Conservation (phyloP, 1,140 invertebrate species). For the Manduca sexta region DNA sequence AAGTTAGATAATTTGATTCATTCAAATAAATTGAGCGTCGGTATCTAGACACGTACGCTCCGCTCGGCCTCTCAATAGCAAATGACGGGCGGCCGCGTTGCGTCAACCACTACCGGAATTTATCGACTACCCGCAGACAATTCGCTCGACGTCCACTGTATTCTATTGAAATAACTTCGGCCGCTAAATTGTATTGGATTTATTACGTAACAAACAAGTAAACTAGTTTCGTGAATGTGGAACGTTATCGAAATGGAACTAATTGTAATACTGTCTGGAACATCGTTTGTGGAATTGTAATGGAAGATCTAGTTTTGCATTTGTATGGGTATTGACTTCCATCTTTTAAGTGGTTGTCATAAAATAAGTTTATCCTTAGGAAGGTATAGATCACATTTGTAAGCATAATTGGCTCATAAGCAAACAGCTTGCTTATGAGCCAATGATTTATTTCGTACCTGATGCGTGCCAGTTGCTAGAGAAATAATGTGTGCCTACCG, state of each 20-base stretch:
- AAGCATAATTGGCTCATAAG: too few relatives aligned
- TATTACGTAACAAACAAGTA: constrained; percentile 9
- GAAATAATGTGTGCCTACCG: too few relatives aligned
- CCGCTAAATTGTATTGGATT: constrained; percentile 18
- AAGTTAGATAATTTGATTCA: constrained; percentile 3
- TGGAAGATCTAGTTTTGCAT: too few relatives aligned
- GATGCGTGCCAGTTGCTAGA: too few relatives aligned
- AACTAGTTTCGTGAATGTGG: background rate
- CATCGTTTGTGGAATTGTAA: background rate
- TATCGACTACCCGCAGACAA: constrained; percentile 31
- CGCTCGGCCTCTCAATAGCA: constrained; percentile 19
- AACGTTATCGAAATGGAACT: constrained; percentile 2
- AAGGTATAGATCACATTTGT: too few relatives aligned
- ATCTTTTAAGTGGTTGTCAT: too few relatives aligned
- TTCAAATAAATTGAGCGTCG: constrained; percentile 11
- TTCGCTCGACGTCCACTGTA: constrained; percentile 14
- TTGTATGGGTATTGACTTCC: too few relatives aligned
- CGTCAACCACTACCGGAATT: constrained; percentile 27
- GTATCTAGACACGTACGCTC: constrained; percentile 10
- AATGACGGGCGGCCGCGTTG: constrained; percentile 19
- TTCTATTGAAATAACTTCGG: constrained; percentile 18
- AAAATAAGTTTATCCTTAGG: too few relatives aligned
- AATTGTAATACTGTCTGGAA: constrained; percentile 2
- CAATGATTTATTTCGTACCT: too few relatives aligned
- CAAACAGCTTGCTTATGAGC: too few relatives aligned